Percentiles rank a stretch among this genome's conserved stretches.
Conservation (phyloP, 2,888 invertebrate genomes). For the Steinernema hermaphroditum region DNA sequence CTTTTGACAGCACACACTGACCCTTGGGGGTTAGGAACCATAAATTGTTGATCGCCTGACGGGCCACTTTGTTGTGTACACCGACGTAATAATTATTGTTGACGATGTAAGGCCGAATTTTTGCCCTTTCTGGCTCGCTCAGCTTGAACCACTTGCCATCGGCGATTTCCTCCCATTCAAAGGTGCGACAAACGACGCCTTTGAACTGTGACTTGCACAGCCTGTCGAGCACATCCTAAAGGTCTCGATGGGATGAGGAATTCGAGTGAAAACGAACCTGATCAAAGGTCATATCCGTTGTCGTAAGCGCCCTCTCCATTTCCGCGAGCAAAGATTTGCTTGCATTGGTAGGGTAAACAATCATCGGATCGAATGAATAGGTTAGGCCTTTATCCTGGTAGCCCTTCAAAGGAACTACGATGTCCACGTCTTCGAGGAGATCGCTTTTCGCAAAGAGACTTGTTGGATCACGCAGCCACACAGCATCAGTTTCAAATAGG, state of each 20-base stretch:
- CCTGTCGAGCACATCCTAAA: conserved; percentile 60
- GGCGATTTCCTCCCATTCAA: conserved; percentile 56
- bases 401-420: conserved; percentile 56
- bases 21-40: conserved; percentile 53
- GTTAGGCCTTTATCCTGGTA: conserved; percentile 31
- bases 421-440: conserved; percentile 54
- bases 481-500: conserved; percentile 60
- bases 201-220: conserved; percentile 52
- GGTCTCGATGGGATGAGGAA: background rate
- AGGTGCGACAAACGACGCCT: conserved; percentile 57
- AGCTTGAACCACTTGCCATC: conserved; percentile 64
- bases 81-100: conserved; percentile 65
- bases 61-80: conserved; percentile 56
- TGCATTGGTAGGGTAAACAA: conserved; percentile 52
- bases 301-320: conserved; percentile 43
- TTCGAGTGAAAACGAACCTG: conserved; percentile 41
- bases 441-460: conserved; percentile 36
- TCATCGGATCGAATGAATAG: conserved; percentile 60
- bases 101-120: conserved; percentile 51
- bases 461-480: conserved; percentile 60
- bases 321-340: conserved; percentile 48
- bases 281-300: conserved; percentile 41
- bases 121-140: conserved; percentile 44
- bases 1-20: conserved; percentile 17
- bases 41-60: conserved; percentile 57